Base-by-base conservation (phyloP, 2,888 invertebrate species). In the Plagodis dolabraria region DNA sequence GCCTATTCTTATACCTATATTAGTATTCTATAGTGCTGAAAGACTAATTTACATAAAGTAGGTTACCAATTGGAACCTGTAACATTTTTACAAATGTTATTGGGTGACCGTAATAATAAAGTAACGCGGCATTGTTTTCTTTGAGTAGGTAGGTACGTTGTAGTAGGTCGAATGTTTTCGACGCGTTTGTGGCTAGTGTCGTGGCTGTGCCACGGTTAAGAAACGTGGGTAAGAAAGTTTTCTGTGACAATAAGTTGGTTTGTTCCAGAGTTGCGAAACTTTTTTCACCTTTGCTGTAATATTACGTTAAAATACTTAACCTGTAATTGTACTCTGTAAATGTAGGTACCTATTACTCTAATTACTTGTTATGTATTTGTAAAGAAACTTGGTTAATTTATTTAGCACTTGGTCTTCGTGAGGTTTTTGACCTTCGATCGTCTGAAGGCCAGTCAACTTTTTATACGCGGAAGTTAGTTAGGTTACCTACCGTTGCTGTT, bases 371-470 rank as follows among this genome's bases (percentile, higher is more conserved):
- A 22, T 22, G 22, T 22, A 22, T 22, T 22, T 22, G 22, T 22
- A 22, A 22, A 22, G 22, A 22, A 22, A 22, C 22, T 1, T 22
- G 22, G 22, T 22, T 22, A 22, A 22, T 22, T 22, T 22, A 22
- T 22, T 22, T 22, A 22, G 22, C 22, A 22, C 52, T 69, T 66
- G 68, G 71, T 70, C 45, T 11, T 55, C 45, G 56, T 60, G 64
- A 65, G 76, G 70, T 69, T 67, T 70, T 70, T 69, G 66, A 70
- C 72, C 75, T 75, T 75, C 62, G 68, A 71, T 70, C 68, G 67
- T 71, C 70, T 70, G 77, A 80, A 84, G 85, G 83, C 82, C 82
- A 78, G 63, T 76, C 77, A 81, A 81, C 82, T 79, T 85, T 74
- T 52, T 47, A 47, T 71, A 78, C 69, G 75, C 80, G 83, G 83